phyloP scores from a whole-genome alignment of 1,140 invertebrate species.

The Pemphigus obesinymphae region DNA sequence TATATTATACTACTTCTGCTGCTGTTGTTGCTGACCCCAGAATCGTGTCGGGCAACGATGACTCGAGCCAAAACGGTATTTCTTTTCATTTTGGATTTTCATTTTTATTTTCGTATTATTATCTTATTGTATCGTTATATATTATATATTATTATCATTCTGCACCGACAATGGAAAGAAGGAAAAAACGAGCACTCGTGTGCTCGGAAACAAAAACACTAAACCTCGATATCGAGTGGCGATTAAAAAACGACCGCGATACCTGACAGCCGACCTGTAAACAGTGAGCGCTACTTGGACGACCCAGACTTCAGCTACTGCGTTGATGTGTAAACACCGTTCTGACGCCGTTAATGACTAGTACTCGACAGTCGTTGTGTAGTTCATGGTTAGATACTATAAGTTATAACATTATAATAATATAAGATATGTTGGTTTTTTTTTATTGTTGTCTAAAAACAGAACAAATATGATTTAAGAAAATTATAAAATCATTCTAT shows the following conservation, averaged over 20 bases:
- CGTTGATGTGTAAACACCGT: neutral
- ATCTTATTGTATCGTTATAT: neutral
- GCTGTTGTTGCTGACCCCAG: neutral
- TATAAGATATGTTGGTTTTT: neutral
- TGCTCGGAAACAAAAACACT: constrained; percentile 21
- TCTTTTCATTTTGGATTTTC: neutral
- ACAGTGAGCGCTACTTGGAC: neutral
- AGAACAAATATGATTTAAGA: neutral
- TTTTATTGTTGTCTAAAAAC: neutral
- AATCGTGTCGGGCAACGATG: constrained; percentile 11
- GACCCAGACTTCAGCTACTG: neutral
- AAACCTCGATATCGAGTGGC: neutral
- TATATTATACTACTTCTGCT: neutral
- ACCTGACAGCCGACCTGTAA: constrained; percentile 21
- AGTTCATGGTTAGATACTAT: too few relatives aligned
- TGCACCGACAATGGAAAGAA: neutral
- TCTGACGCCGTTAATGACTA: neutral
- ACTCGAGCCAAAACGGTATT: constrained; percentile 7
- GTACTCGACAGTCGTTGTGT: neutral
- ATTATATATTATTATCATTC: neutral
- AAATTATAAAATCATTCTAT: neutral
- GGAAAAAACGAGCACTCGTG: neutral
- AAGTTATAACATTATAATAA: too few relatives aligned
- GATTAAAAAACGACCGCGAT: constrained; percentile 7
- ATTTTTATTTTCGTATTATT: neutral